These are phyloP conservation scores for Agrochola circellaris DNA, from an alignment of 2,888 invertebrate genomes.

Conservation along the genomic window DNA sequence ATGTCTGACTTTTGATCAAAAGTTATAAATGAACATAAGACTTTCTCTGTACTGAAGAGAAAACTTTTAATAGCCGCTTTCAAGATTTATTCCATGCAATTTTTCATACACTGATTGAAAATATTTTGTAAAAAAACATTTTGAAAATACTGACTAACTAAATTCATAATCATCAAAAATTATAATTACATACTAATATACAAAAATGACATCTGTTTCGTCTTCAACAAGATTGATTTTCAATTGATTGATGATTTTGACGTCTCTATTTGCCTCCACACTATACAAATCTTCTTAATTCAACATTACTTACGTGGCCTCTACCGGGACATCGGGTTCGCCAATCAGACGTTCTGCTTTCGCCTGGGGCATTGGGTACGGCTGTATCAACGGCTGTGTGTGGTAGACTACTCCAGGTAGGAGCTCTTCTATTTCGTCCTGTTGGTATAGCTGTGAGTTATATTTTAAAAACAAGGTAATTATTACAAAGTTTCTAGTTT, in stretches of 20 bases:
- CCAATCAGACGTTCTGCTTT: slow-evolving; percentile 93
- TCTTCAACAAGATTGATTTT: not conserved
- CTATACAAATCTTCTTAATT: slow-evolving; percentile 31
- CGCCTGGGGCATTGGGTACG: slow-evolving; percentile 92
- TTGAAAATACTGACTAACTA: not conserved
- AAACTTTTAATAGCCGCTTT: slow-evolving; percentile 45
- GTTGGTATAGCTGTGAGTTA: slow-evolving; percentile 35
- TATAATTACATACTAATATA: not conserved
- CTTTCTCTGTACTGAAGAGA: slow-evolving; percentile 9
- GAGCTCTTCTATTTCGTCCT: slow-evolving; percentile 91
- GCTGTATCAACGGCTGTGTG: slow-evolving; percentile 93
- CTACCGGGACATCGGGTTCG: slow-evolving; percentile 93
- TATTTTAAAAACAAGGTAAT: slow-evolving; percentile 28
- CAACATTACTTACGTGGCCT: slow-evolving; percentile 93
- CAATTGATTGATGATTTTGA: not conserved
- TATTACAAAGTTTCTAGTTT: not conserved
- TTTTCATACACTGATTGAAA: slow-evolving; percentile 20
- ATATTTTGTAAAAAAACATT: not conserved
- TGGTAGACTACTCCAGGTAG: slow-evolving; percentile 91
- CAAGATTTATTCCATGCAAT: slow-evolving; percentile 2
- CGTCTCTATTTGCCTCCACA: slow-evolving; percentile 58
- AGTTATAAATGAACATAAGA: slow-evolving; percentile 31
- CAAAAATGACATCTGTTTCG: not conserved
- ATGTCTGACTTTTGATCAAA: slow-evolving; percentile 37
- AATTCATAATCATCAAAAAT: not conserved